Base-by-base conservation (phyloP, 2,888 invertebrate species). In the Platycheirus albimanus region DNA sequence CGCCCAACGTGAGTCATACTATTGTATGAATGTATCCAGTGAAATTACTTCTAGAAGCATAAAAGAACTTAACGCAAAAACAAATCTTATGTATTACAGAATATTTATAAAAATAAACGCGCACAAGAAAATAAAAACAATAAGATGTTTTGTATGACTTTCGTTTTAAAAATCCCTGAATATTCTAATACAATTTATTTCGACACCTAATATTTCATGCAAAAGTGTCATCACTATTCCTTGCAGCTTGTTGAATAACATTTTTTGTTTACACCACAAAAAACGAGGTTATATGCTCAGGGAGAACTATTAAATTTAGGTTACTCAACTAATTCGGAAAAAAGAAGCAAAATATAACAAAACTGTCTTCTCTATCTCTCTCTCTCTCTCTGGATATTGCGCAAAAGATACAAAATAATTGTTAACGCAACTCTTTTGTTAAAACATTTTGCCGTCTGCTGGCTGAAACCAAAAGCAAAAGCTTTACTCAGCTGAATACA, bases 191-290 rank as follows among this genome's bases (percentile, higher is more conserved):
- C n/a, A n/a, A 33, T 33, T 33, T 33, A 3, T 8, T 24, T 24
- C 1, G 30, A 33, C 7, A 49, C 13, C 49, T 11, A 4, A 30
- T 30, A 17, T 19, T 15, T 11, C 5, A 5, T 19, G 47, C n/a
- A 41, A 47, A 45, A 81, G 76, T 81, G 81, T 58, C 71, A 81
- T 77, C 81, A 66, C 81, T 61, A 63, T 71, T 61, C 52, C 71
- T 41, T 81, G 71, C 77, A 77, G 81, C 81, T 81, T 81, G 81
- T 81, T 81, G 81, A 81, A 81, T 81, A 81, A 81, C 81, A 77
- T 49, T 61, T 70, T 72, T 76, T 81, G 81, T 81, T 81, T 81
- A 81, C 81, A 81, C 71, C 67, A 77, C 71, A 76, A 63, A 72
- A 76, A 77, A 77, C 81, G 81, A 81, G 81, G 81, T 81, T 81